Conservation (phyloP, 2,113 vertebrate genomes). For the Zapus hudsonius region DNA sequence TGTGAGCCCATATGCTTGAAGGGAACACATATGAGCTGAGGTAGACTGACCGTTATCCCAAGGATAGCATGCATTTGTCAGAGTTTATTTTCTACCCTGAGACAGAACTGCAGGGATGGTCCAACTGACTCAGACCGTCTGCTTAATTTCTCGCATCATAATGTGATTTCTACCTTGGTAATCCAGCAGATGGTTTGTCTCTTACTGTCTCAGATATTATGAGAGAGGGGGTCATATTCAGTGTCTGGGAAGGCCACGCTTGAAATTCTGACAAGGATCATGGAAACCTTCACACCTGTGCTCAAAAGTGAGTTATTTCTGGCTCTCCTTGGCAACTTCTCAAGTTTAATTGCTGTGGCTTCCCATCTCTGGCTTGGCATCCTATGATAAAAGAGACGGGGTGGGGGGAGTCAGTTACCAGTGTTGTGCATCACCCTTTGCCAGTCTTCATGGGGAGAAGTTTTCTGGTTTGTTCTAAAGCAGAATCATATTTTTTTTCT, state of each 20-base stretch:
- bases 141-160: conserved; percentile 65
- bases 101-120: conserved; percentile 31
- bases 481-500: background rate
- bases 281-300: background rate
- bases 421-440: background rate
- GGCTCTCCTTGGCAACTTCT: background rate
- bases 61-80: conserved; percentile 46
- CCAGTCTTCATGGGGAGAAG: background rate
- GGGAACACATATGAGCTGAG: conserved; percentile 8
- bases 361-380: background rate
- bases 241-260: background rate
- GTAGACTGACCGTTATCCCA: conserved; percentile 18
- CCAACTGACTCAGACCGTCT: conserved; percentile 70
- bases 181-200: conserved; percentile 71
- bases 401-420: background rate
- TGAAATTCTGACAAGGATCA: conserved; percentile 20
- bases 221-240: conserved; percentile 39
- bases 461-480: conserved; percentile 28
- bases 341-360: background rate
- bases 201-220: conserved; percentile 44
- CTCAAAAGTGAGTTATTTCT: background rate
- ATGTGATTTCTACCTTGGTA: conserved; percentile 68
- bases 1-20: background rate
- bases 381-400: background rate
- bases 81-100: conserved; percentile 67